Percentiles rank a stretch among this genome's conserved stretches.
Evolutionary conservation across 2,888 invertebrate species (phyloP).

Genomic region (Poecilobothrus nobilitatus): DNA sequence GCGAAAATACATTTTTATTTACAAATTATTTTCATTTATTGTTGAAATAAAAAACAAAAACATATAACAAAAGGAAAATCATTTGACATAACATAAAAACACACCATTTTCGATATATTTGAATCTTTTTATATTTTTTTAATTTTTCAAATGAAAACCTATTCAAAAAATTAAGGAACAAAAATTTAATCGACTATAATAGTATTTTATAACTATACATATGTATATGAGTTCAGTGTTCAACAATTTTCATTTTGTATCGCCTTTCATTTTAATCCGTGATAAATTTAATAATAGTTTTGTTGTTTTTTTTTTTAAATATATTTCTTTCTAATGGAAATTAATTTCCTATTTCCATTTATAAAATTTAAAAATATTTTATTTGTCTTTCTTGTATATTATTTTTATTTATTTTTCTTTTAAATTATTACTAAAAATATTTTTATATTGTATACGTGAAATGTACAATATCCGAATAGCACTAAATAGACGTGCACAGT

Average conservation of each 20-base stretch:
- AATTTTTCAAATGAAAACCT: background rate
- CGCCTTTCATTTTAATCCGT: background rate
- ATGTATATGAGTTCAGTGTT: too few relatives aligned
- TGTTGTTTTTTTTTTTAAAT: background rate
- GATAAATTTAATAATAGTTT: background rate
- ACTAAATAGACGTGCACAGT: too few relatives aligned
- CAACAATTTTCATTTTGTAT: background rate
- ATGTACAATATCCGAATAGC: too few relatives aligned
- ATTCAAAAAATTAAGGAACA: background rate
- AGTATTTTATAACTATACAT: background rate
- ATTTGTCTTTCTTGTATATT: background rate
- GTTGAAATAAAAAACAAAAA: too few relatives aligned
- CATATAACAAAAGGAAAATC: too few relatives aligned
- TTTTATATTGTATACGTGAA: background rate
- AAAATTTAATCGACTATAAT: background rate
- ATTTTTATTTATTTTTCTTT: background rate
- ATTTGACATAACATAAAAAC: too few relatives aligned
- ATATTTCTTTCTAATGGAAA: background rate
- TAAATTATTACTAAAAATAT: background rate
- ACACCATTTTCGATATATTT: too few relatives aligned
- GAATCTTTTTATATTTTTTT: too few relatives aligned
- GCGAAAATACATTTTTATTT: too few relatives aligned
- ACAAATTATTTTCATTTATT: too few relatives aligned
- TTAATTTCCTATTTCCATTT: slow-evolving; percentile 4
- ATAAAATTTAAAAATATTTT: background rate